Evolutionary conservation across 2,797 vertebrate genomes (phyloP), one percentile per base, ranked within the genome.

Genomic region (Gephyroberyx darwinii): DNA sequence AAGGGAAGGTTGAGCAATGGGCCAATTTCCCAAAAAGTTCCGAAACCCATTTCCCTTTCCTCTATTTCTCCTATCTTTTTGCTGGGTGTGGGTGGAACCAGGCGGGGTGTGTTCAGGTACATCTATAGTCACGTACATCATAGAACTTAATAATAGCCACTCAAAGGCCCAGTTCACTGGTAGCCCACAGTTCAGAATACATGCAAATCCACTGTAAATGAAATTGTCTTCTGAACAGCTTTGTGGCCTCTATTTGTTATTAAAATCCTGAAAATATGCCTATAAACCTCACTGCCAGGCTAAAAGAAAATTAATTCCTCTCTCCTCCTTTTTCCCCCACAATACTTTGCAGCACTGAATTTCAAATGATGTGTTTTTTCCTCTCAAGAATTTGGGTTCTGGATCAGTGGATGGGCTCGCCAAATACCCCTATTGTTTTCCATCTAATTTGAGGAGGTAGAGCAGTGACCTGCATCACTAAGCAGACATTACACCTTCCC

Each of bases 401-500:
- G 72, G 56, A 70, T 83, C 71, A 69, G 56, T 65, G 55, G 51
- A 30, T 37, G 20, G 22, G 22, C 47, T 63, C 69, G 22, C n/a
- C 19, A 47, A 69, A 55, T 17, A 50, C 78, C 73, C 71, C 71
- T 67, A 53, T 81, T 88, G 65, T 81, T 81, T 83, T 83, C 74
- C 62, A 57, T 78, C 66, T 80, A 71, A 82, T 86, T 77, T 77
- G 55, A 77, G 35, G 54, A 53, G 65, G 30, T 31, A 39, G 55
- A 79, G 59, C 63, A 55, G 63, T 78, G 84, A 86, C 75, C 77
- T 82, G 78, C 75, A 80, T 84, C 77, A 76, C 77, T 57, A 74
- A 65, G 69, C 82, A 76, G 72, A 77, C 78, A 71, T 69, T 45
- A 61, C 54, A 70, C 63, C 62, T 20, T 75, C 50, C 52, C 53